Conservation (phyloP, 2,113 vertebrate species). For the Poeciliopsis occidentalis region DNA sequence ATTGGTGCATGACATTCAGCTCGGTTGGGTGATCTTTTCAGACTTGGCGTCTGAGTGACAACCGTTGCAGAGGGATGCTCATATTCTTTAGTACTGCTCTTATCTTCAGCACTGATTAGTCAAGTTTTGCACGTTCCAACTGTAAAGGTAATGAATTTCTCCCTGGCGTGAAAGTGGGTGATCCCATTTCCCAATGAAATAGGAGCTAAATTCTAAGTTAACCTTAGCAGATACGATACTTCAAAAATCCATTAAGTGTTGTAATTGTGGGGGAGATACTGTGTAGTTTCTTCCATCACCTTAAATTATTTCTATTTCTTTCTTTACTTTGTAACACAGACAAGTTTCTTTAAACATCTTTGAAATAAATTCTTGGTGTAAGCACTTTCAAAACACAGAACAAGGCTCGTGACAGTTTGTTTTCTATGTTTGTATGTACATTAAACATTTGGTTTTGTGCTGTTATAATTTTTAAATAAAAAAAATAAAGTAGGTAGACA, state of each 20-base stretch:
- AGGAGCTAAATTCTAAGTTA: conserved; percentile 51
- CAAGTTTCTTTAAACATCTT: not conserved
- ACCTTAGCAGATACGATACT: conserved; percentile 33
- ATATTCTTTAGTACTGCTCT: conserved; percentile 51
- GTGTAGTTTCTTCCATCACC: conserved; percentile 2
- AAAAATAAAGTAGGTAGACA: no score
- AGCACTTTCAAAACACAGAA: not conserved
- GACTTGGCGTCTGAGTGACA: conserved; percentile 49
- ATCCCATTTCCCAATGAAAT: conserved; percentile 29
- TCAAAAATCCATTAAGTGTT: conserved; percentile 26
- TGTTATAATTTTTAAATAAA: no score
- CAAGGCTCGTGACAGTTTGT: not conserved
- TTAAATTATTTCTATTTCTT: not conserved
- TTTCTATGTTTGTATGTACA: no score
- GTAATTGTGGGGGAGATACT: not conserved
- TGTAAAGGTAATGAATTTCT: conserved; percentile 65
- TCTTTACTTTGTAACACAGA: conserved; percentile 1
- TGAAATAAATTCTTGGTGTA: not conserved
- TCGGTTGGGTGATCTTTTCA: conserved; percentile 33
- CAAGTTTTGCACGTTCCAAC: conserved; percentile 53
- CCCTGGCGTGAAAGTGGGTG: conserved; percentile 30
- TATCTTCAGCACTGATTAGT: conserved; percentile 44
- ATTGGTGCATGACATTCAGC: conserved; percentile 31
- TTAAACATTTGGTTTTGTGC: no score
- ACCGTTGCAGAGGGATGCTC: conserved; percentile 41